A percentile compares a stretch with the other conserved stretches of the same genome.
phyloP scores from a whole-genome alignment of 2,888 invertebrate species.

The Coleophora flavipennella region DNA sequence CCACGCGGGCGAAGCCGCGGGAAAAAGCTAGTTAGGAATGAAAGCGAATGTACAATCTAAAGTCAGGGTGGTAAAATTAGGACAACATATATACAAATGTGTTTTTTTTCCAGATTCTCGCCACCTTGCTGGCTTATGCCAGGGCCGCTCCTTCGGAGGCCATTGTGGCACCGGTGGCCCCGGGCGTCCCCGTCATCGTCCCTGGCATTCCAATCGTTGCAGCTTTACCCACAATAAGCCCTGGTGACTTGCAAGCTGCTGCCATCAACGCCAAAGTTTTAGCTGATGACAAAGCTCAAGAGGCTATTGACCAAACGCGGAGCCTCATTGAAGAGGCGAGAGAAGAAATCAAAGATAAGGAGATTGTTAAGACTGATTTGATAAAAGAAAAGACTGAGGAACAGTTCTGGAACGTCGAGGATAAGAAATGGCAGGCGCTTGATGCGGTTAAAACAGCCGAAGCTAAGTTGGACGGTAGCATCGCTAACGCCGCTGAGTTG shows the following conservation, averaged over 20 bases:
- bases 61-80: too few relatives aligned
- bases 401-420: conserved; percentile 45
- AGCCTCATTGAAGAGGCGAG: conserved; percentile 32
- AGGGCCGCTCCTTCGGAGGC: too few relatives aligned
- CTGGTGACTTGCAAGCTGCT: conserved; percentile 57
- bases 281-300: conserved; percentile 32
- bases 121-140: conserved; percentile 42
- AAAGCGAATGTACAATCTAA: too few relatives aligned
- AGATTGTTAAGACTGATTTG: conserved; percentile 26
- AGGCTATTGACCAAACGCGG: conserved; percentile 36
- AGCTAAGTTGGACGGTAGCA: conserved; percentile 42
- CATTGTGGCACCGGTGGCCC: conserved; percentile 3
- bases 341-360: conserved; percentile 35
- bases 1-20: too few relatives aligned
- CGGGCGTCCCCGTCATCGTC: too few relatives aligned
- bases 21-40: too few relatives aligned
- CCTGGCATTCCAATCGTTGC: conserved; percentile 43
- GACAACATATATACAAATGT: too few relatives aligned
- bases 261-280: conserved; percentile 47
- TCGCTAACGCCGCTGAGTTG: conserved; percentile 14
- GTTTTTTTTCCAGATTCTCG: conserved; percentile 34
- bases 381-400: conserved; percentile 30
- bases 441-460: conserved; percentile 46
- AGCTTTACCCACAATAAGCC: conserved; percentile 33
- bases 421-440: conserved; percentile 55